These are phyloP conservation scores for Dryoscopus gambensis DNA, from an alignment of 2,113 vertebrate species.

Conservation along the genomic window DNA sequence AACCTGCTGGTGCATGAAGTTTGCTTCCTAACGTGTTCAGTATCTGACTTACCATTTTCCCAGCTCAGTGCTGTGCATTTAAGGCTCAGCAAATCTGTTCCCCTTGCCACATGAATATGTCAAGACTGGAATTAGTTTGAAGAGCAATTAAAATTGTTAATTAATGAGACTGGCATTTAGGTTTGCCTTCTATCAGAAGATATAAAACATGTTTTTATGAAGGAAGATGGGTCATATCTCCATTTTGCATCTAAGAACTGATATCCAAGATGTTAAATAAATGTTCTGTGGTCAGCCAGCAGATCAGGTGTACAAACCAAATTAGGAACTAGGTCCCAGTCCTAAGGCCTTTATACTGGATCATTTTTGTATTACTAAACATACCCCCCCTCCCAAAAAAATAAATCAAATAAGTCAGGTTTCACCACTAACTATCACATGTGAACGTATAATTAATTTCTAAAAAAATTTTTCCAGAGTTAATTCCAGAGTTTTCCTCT, in stretches of 20 bases:
- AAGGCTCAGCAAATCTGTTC: background rate
- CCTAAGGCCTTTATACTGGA: background rate
- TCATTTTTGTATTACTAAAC: background rate
- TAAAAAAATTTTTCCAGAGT: background rate
- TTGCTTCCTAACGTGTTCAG: background rate
- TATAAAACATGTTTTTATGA: background rate
- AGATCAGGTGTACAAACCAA: background rate
- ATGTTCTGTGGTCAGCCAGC: background rate
- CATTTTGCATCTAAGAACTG: background rate
- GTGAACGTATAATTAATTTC: background rate
- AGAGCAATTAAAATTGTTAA: background rate
- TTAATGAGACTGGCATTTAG: background rate
- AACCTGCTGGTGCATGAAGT: background rate
- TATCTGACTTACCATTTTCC: background rate
- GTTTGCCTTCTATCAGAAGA: background rate
- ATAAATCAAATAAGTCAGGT: background rate
- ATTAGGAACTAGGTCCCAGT: background rate
- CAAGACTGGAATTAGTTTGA: background rate
- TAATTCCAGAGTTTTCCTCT: conserved; percentile 4
- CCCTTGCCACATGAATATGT: background rate
- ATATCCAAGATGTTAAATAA: background rate
- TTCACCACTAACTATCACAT: background rate
- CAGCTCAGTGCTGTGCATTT: background rate
- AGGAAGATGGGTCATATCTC: background rate
- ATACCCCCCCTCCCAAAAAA: background rate